Percentiles rank a stretch among this genome's conserved stretches.
These are phyloP conservation scores for Clarias fuscus DNA, from an alignment of 2,797 vertebrate species.

Conservation along the genomic window DNA sequence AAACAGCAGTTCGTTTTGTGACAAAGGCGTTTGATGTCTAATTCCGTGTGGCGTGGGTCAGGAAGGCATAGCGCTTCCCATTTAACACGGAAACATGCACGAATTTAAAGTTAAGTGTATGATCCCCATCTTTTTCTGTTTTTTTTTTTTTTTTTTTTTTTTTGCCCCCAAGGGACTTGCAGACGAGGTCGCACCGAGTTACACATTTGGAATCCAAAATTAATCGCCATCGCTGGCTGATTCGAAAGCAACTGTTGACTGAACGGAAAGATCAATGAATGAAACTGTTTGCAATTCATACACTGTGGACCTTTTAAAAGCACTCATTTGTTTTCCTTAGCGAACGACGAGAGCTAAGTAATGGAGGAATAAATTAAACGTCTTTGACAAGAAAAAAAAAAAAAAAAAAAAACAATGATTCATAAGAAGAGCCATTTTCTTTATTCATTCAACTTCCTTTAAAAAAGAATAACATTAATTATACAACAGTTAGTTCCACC, in stretches of 20 bases:
- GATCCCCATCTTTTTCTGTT: background rate
- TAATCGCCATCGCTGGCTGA: conserved; percentile 32
- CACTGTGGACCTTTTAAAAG: conserved; percentile 17
- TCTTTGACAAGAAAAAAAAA: background rate
- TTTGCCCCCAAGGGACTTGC: background rate
- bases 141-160: background rate
- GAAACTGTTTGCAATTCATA: conserved; percentile 31
- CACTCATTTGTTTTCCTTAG: conserved; percentile 23
- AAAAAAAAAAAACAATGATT: background rate
- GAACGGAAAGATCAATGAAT: conserved; percentile 25
- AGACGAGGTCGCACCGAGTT: background rate
- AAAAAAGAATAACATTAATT: background rate
- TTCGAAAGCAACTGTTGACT: conserved; percentile 15
- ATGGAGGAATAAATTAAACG: conserved; percentile 9
- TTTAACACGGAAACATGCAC: conserved; percentile 25
- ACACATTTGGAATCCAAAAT: conserved; percentile 16
- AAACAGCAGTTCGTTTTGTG: conserved; percentile 72
- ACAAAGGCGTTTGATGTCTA: conserved; percentile 66
- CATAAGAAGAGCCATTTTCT: background rate
- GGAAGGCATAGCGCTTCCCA: conserved; percentile 56
- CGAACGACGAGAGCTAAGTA: background rate
- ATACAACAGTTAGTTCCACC: too few species aligned
- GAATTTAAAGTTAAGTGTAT: conserved; percentile 3
- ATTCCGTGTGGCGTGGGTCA: conserved; percentile 68
- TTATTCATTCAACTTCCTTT: background rate